Evolutionary conservation across 1,140 invertebrate genomes (phyloP).

Genomic region (Rhyzopertha dominica): DNA sequence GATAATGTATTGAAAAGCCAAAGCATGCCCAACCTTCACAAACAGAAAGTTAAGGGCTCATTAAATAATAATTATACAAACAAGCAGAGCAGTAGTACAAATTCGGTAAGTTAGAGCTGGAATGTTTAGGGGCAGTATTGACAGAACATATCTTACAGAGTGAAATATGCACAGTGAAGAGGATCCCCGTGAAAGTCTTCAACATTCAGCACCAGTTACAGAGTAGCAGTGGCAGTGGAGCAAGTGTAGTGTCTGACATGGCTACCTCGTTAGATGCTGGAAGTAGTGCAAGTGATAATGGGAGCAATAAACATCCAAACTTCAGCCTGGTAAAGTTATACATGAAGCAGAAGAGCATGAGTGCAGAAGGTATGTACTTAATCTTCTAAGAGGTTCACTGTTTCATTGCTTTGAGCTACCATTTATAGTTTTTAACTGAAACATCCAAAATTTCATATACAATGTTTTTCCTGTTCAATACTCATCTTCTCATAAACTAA

Average conservation of each 20-base stretch:
- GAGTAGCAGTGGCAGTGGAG: conserved; percentile 42
- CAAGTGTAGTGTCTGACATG: conserved; percentile 54
- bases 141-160: too few species aligned
- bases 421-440: too few species aligned
- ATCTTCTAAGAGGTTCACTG: too few species aligned
- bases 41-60: conserved; percentile 34
- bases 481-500: too few species aligned
- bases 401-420: too few species aligned
- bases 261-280: conserved; percentile 50
- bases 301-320: conserved; percentile 52
- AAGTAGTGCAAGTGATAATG: conserved; percentile 42
- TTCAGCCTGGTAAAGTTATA: conserved; percentile 84
- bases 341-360: conserved; percentile 83
- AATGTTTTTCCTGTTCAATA: too few species aligned
- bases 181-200: conserved; percentile 59
- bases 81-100: conserved; percentile 53
- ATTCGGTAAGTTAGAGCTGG: conserved; percentile 49
- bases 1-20: conserved; percentile 58
- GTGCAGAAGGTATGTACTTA: conserved; percentile 57
- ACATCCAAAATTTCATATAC: too few species aligned
- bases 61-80: conserved; percentile 28
- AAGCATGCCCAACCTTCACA: conserved; percentile 66
- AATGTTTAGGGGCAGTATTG: too few species aligned
- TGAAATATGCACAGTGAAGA: conserved; percentile 50
- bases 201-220: conserved; percentile 55